Evolutionary conservation across 1,140 invertebrate species (phyloP).

Genomic region (Amyelois transitella): DNA sequence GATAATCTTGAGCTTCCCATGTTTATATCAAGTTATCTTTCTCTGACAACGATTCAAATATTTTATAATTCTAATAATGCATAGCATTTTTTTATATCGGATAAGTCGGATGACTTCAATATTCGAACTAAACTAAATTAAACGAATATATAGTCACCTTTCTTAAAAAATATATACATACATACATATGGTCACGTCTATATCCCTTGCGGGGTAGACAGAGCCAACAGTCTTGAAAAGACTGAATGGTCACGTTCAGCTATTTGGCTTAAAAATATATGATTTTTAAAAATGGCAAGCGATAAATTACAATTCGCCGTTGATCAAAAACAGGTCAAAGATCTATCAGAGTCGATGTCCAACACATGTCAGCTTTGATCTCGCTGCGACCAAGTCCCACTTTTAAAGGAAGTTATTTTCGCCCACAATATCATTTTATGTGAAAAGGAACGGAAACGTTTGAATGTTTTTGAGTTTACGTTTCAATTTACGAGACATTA

Average conservation of each 20-base stretch:
- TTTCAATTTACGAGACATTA: neutral
- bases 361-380: constrained; percentile 22
- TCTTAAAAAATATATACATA: too few species aligned
- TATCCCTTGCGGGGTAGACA: too few species aligned
- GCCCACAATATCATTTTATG: neutral
- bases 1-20: constrained; percentile 1
- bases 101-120: too few species aligned
- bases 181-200: too few species aligned
- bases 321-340: constrained; percentile 15
- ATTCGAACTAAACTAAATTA: too few species aligned
- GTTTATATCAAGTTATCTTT: neutral
- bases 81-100: too few species aligned
- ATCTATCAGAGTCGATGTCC: constrained; percentile 20
- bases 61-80: too few species aligned
- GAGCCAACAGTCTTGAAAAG: too few species aligned
- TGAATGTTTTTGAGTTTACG: neutral
- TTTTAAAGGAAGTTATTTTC: neutral
- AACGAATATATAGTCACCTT: too few species aligned
- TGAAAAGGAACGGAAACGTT: neutral
- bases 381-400: neutral
- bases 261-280: too few species aligned
- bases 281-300: neutral
- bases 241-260: too few species aligned
- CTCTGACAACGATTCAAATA: too few species aligned
- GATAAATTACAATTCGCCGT: neutral